A percentile compares a stretch with the other conserved stretches of the same genome.
phyloP scores from a whole-genome alignment of 2,797 vertebrate species.

The Eidolon dupreanum region DNA sequence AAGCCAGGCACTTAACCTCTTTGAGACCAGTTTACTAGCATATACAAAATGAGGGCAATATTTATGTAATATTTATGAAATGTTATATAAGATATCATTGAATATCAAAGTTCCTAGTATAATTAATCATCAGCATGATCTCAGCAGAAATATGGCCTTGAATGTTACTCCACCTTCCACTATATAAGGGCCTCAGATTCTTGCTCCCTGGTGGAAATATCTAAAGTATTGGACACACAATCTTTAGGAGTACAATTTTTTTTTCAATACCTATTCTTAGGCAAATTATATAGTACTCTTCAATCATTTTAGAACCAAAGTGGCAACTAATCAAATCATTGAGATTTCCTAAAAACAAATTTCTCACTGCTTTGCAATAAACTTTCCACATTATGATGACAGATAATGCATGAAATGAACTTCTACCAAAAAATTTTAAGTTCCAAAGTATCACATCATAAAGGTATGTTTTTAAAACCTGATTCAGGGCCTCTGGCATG shows the following conservation, averaged over 20 bases:
- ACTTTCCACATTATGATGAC: slow-evolving; percentile 63
- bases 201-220: not conserved
- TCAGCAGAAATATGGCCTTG: not conserved
- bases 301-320: slow-evolving; percentile 24
- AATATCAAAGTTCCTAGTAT: not conserved
- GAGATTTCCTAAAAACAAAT: slow-evolving; percentile 20
- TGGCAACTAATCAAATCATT: slow-evolving; percentile 63
- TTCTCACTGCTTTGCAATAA: slow-evolving; percentile 52
- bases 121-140: not conserved
- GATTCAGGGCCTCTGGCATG: slow-evolving; percentile 55
- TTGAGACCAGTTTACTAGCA: not conserved
- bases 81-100: not conserved
- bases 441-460: slow-evolving; percentile 49
- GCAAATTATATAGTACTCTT: not conserved
- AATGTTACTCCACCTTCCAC: not conserved
- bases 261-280: slow-evolving; percentile 39
- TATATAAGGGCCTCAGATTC: not conserved
- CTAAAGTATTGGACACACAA: not conserved
- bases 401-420: slow-evolving; percentile 69
- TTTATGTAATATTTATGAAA: not conserved
- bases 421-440: slow-evolving; percentile 62
- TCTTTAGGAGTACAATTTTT: not conserved
- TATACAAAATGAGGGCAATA: not conserved
- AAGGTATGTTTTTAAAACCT: slow-evolving; percentile 59
- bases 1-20: not conserved